Percentiles rank a stretch among this genome's conserved stretches.
Conservation (phyloP, 2,113 vertebrate genomes). For the Nothoprocta perdicaria region DNA sequence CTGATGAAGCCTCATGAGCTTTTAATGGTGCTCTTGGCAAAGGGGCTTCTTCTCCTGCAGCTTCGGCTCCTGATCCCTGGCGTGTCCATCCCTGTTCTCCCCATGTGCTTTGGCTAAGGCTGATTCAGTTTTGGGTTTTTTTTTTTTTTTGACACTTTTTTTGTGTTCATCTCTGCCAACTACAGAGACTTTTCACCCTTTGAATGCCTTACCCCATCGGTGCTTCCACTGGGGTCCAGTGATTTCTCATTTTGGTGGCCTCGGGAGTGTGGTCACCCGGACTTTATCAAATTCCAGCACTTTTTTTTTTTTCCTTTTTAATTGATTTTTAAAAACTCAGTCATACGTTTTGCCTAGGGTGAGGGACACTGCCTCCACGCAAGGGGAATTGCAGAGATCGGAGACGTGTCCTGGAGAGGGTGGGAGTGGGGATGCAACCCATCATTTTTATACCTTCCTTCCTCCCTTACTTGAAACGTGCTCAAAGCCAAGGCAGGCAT, state of each 20-base stretch:
- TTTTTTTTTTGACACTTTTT: background rate
- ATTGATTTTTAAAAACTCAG: background rate
- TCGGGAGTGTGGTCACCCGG: background rate
- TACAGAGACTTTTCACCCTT: background rate
- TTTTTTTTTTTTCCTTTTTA: background rate
- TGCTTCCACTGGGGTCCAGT: background rate
- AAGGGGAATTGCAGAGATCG: background rate
- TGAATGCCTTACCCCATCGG: background rate
- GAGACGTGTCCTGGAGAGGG: background rate
- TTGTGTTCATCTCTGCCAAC: background rate
- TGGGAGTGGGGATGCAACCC: fast-evolving
- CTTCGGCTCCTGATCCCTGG: background rate
- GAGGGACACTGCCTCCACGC: background rate
- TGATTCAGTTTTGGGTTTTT: background rate
- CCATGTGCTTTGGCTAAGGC: background rate
- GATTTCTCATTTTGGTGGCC: background rate
- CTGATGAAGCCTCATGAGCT: background rate
- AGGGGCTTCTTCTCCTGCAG: background rate
- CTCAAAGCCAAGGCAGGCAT: background rate
- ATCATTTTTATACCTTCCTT: background rate
- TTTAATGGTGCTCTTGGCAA: background rate
- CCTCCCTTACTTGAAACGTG: background rate
- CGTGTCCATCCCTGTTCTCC: background rate
- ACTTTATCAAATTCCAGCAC: no score
- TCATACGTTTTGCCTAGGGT: background rate